Conservation (phyloP, 2,797 vertebrate species). For the Sphenodon punctatus region DNA sequence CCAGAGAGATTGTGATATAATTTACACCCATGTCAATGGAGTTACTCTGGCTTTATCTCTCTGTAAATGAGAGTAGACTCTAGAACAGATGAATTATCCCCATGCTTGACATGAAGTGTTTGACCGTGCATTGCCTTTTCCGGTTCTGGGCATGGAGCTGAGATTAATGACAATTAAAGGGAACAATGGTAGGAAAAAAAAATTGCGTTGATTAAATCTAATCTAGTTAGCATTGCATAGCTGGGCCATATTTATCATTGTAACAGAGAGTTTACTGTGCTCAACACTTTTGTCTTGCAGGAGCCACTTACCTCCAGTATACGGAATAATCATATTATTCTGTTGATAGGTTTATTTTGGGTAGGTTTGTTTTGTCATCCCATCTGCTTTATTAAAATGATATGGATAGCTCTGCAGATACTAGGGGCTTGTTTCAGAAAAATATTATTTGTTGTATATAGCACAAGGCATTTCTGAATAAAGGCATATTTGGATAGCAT, state of each 20-base stretch:
- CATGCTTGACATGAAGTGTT: neutral
- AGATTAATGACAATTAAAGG: neutral
- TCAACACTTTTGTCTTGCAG: neutral
- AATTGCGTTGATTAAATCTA: neutral
- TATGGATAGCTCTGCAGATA: neutral
- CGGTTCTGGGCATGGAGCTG: neutral
- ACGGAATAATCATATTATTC: neutral
- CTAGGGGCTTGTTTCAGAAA: neutral
- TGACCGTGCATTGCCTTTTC: neutral
- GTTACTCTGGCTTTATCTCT: neutral
- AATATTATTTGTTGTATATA: neutral
- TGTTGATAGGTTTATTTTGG: neutral
- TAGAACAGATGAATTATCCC: neutral
- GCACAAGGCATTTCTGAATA: conserved; percentile 14
- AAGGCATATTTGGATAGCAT: conserved; percentile 8
- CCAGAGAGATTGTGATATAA: neutral
- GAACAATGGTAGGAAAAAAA: neutral
- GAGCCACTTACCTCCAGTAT: neutral
- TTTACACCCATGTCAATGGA: neutral
- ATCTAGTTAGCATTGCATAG: neutral
- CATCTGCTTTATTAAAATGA: neutral
- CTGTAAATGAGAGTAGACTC: neutral
- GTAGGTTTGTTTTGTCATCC: neutral
- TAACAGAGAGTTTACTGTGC: neutral
- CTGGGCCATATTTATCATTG: neutral